Evolutionary conservation across 2,797 vertebrate species (phyloP).

Genomic region (Hybognathus amarus): DNA sequence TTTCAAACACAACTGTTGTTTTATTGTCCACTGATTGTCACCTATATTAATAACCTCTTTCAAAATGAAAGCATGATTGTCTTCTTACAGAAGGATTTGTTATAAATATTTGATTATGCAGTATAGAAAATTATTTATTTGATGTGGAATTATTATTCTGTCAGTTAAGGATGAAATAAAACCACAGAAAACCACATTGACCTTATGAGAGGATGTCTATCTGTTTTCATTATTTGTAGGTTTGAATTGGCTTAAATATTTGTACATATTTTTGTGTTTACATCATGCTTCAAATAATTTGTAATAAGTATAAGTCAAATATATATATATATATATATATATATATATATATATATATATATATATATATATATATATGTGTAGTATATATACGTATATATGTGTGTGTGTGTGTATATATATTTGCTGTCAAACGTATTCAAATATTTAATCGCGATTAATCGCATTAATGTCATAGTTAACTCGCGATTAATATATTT

Average conservation of each 20-base stretch:
- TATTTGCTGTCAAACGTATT: too few relatives aligned
- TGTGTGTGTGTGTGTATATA: too few relatives aligned
- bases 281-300: too few relatives aligned
- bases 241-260: not conserved
- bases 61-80: slow-evolving; percentile 70
- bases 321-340: too few relatives aligned
- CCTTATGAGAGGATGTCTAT: not conserved
- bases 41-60: slow-evolving; percentile 64
- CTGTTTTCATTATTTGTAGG: not conserved
- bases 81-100: slow-evolving; percentile 71
- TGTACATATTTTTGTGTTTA: too few relatives aligned
- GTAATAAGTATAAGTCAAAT: too few relatives aligned
- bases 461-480: too few relatives aligned
- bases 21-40: slow-evolving; percentile 11
- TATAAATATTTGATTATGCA: slow-evolving; percentile 34
- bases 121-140: not conserved
- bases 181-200: not conserved
- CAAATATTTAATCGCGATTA: too few relatives aligned
- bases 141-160: slow-evolving; percentile 1
- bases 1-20: not conserved
- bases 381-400: too few relatives aligned
- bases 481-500: too few relatives aligned
- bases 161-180: slow-evolving; percentile 15
- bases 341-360: too few relatives aligned
- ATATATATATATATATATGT: too few relatives aligned